A percentile compares a stretch with the other conserved stretches of the same genome.
phyloP scores from a whole-genome alignment of 2,888 invertebrate genomes.

The Cantharis lateralis region DNA sequence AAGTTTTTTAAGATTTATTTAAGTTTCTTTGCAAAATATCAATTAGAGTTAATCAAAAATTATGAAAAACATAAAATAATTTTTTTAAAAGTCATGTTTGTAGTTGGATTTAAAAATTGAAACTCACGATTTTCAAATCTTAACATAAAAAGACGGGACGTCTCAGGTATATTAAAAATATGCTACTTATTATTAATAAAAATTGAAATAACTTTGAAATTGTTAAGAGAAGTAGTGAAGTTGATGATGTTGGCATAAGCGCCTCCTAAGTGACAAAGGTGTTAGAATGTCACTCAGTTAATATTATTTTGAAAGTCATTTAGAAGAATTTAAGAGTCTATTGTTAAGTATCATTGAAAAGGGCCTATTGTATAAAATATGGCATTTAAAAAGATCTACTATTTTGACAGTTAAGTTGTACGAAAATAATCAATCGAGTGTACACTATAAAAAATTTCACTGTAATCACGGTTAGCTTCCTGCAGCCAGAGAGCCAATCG shows the following conservation, averaged over 20 bases:
- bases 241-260: constrained; percentile 10
- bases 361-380: constrained; percentile 23
- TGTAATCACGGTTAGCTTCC: not conserved
- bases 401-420: constrained; percentile 23
- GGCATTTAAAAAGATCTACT: constrained; percentile 21
- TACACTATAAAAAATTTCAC: not conserved
- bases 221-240: not conserved
- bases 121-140: not conserved
- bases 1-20: not conserved
- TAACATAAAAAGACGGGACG: not conserved
- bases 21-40: not conserved
- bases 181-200: not conserved
- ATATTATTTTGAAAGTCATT: constrained; percentile 31
- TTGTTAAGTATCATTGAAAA: constrained; percentile 28
- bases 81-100: not conserved
- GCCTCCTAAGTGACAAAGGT: constrained; percentile 30
- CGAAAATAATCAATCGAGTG: constrained; percentile 8
- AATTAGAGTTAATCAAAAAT: not conserved
- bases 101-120: not conserved
- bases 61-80: not conserved
- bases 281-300: constrained; percentile 30
- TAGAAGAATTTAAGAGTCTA: constrained; percentile 27
- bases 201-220: not conserved
- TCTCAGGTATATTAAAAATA: not conserved
- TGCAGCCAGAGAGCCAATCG: not conserved